Conservation (phyloP, 2,888 invertebrate species). For the Nesidiocoris tenuis region DNA sequence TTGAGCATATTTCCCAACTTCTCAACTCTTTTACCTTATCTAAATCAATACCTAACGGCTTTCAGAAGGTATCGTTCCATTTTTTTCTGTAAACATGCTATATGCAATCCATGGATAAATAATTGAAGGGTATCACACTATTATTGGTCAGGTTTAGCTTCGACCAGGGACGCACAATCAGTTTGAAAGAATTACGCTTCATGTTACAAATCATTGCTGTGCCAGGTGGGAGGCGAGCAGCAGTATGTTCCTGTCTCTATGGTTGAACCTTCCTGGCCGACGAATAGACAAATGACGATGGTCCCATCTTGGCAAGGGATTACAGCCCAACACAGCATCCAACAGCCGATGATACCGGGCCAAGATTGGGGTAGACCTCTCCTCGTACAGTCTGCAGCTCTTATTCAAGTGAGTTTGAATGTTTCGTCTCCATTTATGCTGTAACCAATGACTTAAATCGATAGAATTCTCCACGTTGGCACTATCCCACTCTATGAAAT, state of each 20-base stretch:
- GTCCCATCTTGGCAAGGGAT: constrained; percentile 84
- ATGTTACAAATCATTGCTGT: constrained; percentile 5
- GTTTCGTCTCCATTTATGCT: too few relatives aligned
- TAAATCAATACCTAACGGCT: too few relatives aligned
- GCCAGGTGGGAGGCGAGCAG: constrained; percentile 64
- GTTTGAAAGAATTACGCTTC: too few relatives aligned
- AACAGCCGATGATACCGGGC: constrained; percentile 63
- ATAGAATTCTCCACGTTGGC: background rate
- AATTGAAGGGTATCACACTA: too few relatives aligned
- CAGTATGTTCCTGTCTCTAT: constrained; percentile 93
- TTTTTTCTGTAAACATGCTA: too few relatives aligned
- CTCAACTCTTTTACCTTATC: too few relatives aligned
- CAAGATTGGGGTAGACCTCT: constrained; percentile 69
- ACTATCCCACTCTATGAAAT: too few relatives aligned
- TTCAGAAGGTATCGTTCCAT: too few relatives aligned
- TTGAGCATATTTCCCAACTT: too few relatives aligned
- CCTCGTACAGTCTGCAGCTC: constrained; percentile 73
- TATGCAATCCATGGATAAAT: too few relatives aligned
- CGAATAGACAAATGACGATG: constrained; percentile 71
- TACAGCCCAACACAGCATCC: constrained; percentile 64
- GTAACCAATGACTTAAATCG: background rate
- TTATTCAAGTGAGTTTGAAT: constrained; percentile 62
- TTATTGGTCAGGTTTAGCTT: too few relatives aligned
- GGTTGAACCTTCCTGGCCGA: constrained; percentile 79
- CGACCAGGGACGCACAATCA: too few relatives aligned